Conservation (phyloP, 2,113 vertebrate genomes). For the Arizona elegans region DNA sequence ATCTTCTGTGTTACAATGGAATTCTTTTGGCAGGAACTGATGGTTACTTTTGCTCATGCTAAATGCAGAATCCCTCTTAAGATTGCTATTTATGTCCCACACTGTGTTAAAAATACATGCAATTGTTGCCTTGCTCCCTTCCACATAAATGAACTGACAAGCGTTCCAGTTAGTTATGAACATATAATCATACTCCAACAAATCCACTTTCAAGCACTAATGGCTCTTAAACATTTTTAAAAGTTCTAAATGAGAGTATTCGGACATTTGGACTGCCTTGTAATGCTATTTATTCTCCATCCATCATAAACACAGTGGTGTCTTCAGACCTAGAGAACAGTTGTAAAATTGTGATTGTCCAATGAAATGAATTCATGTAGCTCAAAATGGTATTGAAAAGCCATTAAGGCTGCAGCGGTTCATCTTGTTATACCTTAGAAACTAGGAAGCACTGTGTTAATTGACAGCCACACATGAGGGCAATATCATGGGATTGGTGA, state of each 20-base stretch:
- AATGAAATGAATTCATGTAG: slow-evolving; percentile 59
- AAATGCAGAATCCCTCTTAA: slow-evolving; percentile 8
- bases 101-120: slow-evolving; percentile 57
- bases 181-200: slow-evolving; percentile 52
- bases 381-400: slow-evolving; percentile 64
- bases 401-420: slow-evolving; percentile 41
- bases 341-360: slow-evolving; percentile 57
- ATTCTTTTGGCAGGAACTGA: slow-evolving; percentile 8
- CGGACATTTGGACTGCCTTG: slow-evolving; percentile 37
- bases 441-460: slow-evolving; percentile 51
- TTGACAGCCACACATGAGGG: slow-evolving; percentile 63
- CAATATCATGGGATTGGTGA: slow-evolving; percentile 46
- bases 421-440: slow-evolving; percentile 33
- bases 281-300: slow-evolving; percentile 53
- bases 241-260: slow-evolving; percentile 47
- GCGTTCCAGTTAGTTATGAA: slow-evolving; percentile 46
- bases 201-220: slow-evolving; percentile 50
- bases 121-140: slow-evolving; percentile 41
- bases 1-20: slow-evolving; percentile 31
- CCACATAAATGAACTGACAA: slow-evolving; percentile 53
- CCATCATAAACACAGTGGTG: slow-evolving; percentile 46
- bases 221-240: slow-evolving; percentile 60
- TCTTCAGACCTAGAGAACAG: slow-evolving; percentile 31
- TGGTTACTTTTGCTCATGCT: not conserved
- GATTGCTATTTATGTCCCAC: slow-evolving; percentile 53